Base-by-base conservation (phyloP, 2,888 invertebrate species). In the Ormyrus rosae region DNA sequence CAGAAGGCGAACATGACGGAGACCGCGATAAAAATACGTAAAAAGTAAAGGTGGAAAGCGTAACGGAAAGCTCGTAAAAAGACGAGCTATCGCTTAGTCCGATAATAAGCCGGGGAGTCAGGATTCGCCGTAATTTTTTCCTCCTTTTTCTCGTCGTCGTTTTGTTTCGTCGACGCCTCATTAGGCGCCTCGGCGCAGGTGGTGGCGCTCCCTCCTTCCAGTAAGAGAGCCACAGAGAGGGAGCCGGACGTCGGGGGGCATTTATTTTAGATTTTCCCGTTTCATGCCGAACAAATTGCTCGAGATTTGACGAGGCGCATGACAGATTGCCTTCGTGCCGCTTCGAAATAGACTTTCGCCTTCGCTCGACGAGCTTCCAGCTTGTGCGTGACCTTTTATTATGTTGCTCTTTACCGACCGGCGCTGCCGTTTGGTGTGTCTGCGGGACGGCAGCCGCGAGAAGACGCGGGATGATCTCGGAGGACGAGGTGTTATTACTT, bases 211-310 rank as follows among this genome's bases (percentile, higher is more conserved):
- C 34, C 34, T 34, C 34, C 34, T 34, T 34, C 34, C 34, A 34
- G 34, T 4, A 4, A 34, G 34, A 34, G 34, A 4, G 34, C 1
- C 1, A 19, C 2, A 34, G 34, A 34, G 34, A 34, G 34, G 4
- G 34, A 60, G 60, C 55, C n/a, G 13, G 2, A 13, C 34, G 34
- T 2, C 7, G 5, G 19, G 19, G 11, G 19, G 11, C 55, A 64
- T 63, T 77, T 77, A 70, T 77, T 77, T 70, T 63, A 56, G 48
- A 64, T 70, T 69, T 70, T 58, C 64, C 45, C n/a, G 53, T 34
- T 63, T 64, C 50, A n/a, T n/a, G 8, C 45, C n/a, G 34, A 69
- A 76, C 60, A 76, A 76, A 69, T 76, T 69, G 55, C 53, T 11
- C 10, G 8, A 65, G 65, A 78, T 71, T 71, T 65, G 58, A 65